Evolutionary conservation across 2,888 invertebrate genomes (phyloP).

Genomic region (Archips xylosteana): DNA sequence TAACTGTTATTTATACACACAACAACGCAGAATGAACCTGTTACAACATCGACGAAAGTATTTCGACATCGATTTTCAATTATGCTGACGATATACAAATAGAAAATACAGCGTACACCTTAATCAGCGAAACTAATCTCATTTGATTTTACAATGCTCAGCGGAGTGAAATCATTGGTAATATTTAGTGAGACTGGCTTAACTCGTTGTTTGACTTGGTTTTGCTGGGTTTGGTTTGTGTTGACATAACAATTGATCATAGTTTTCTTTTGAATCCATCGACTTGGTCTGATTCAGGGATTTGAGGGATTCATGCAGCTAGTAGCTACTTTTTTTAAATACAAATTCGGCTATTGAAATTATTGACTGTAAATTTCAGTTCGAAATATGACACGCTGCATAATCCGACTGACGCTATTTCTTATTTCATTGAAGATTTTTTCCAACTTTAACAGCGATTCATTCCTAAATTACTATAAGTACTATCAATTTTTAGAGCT

Average conservation of each 20-base stretch:
- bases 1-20: conserved; percentile 80
- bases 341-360: neutral
- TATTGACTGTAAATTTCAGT: neutral
- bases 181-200: neutral
- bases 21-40: conserved; percentile 70
- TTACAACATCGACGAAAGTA: conserved; percentile 72
- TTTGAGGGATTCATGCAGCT: no score
- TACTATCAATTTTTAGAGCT: conserved; percentile 22
- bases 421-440: conserved; percentile 13
- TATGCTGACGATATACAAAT: conserved; percentile 41
- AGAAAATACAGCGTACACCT: neutral
- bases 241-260: neutral
- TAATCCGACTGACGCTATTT: neutral
- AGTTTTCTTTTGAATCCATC: neutral
- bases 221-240: neutral
- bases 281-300: no score
- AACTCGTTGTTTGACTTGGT: neutral
- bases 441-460: neutral
- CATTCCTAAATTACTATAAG: conserved; percentile 20
- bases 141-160: conserved; percentile 9
- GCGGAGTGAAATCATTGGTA: conserved; percentile 10
- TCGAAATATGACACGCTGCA: neutral
- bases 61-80: conserved; percentile 62
- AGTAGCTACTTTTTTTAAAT: no score
- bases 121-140: conserved; percentile 7